Conservation (phyloP, 2,888 invertebrate species). For the Philopedon plagiatum region DNA sequence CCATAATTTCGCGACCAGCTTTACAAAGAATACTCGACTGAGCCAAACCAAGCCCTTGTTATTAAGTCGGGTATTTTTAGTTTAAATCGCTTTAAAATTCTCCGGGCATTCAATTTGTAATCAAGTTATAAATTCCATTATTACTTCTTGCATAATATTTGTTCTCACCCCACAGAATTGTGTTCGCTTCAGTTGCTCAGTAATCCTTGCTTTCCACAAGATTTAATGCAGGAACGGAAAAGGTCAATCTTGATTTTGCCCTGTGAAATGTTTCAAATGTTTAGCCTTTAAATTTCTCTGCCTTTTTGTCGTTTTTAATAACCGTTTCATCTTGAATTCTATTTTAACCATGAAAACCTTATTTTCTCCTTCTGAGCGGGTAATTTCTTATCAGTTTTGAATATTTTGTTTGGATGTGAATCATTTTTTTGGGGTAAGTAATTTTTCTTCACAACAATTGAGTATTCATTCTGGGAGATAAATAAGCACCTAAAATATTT, state of each 20-base stretch:
- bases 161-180: constrained; percentile 28
- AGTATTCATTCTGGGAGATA: too few species aligned
- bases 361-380: background rate
- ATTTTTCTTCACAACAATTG: too few species aligned
- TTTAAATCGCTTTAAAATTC: constrained; percentile 29
- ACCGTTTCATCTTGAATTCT: background rate
- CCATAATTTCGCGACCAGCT: constrained; percentile 9
- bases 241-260: constrained; percentile 37
- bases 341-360: background rate
- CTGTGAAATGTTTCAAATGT: constrained; percentile 32
- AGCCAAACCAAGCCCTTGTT: background rate
- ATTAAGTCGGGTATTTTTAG: constrained; percentile 18
- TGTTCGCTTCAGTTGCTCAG: constrained; percentile 34
- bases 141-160: constrained; percentile 41
- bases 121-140: constrained; percentile 40
- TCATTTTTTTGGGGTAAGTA: too few species aligned
- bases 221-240: constrained; percentile 38
- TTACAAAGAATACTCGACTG: constrained; percentile 12
- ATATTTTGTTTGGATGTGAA: too few species aligned
- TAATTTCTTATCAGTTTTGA: background rate
- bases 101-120: constrained; percentile 32
- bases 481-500: too few species aligned
- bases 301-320: constrained; percentile 12
- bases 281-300: constrained; percentile 24
- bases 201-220: constrained; percentile 39